Percentiles rank a stretch among this genome's conserved stretches.
phyloP scores from a whole-genome alignment of 2,888 invertebrate species.

The Melikaiella ostensackeni region DNA sequence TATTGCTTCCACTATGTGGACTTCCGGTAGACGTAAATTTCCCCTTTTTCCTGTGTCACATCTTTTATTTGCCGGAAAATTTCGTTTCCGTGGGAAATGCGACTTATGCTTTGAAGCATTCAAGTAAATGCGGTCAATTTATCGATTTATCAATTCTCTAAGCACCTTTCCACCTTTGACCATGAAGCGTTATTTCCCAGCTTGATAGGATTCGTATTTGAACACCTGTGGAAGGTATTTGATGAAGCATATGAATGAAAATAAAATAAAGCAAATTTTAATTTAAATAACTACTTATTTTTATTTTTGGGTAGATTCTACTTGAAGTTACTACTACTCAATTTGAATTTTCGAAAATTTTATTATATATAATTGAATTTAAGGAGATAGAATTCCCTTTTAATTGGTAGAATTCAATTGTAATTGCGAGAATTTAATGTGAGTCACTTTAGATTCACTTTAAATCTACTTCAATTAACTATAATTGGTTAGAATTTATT shows the following conservation, averaged over 20 bases:
- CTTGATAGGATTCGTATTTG: not conserved
- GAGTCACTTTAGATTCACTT: too few species aligned
- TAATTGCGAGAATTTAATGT: too few species aligned
- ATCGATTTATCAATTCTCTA: conserved; percentile 69
- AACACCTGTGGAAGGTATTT: not conserved
- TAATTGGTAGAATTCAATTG: too few species aligned
- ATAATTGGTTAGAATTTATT: too few species aligned
- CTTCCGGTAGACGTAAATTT: conserved; percentile 27
- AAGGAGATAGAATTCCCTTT: too few species aligned
- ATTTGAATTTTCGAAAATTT: too few species aligned
- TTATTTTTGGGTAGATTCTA: too few species aligned
- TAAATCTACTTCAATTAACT: too few species aligned
- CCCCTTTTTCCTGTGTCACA: not conserved
- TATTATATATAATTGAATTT: too few species aligned
- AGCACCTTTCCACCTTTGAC: conserved; percentile 55
- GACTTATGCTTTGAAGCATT: conserved; percentile 45
- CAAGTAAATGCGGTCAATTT: conserved; percentile 65
- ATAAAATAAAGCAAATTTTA: not conserved
- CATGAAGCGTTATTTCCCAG: not conserved
- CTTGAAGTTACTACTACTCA: too few species aligned
- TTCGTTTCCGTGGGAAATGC: not conserved
- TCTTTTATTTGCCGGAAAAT: conserved; percentile 4
- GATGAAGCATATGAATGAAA: not conserved
- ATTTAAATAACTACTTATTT: too few species aligned
- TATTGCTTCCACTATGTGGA: conserved; percentile 10